Percentiles rank a stretch among this genome's conserved stretches.
phyloP scores from a whole-genome alignment of 1,140 invertebrate genomes.

The Platorchestia sp. region DNA sequence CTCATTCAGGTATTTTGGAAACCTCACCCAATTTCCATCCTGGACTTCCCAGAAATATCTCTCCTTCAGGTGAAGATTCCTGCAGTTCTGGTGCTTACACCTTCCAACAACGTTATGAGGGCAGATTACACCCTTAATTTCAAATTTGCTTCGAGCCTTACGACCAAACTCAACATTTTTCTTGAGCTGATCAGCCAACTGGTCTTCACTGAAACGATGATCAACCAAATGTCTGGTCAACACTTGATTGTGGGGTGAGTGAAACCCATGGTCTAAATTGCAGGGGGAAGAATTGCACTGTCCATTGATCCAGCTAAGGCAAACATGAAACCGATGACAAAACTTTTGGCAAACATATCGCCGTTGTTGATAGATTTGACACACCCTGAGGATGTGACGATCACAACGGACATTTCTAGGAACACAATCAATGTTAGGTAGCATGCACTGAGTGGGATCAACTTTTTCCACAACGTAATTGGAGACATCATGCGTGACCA shows the following conservation, averaged over 20 bases:
- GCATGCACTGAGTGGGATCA: not conserved
- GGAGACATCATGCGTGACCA: not conserved
- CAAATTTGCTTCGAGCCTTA: slow-evolving; percentile 33
- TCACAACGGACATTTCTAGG: not conserved
- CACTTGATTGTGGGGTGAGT: slow-evolving; percentile 54
- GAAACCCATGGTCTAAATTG: slow-evolving; percentile 57
- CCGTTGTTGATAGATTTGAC: slow-evolving; percentile 61
- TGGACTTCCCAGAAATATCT: slow-evolving; percentile 60
- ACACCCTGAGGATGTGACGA: slow-evolving; percentile 57
- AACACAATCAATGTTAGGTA: not conserved
- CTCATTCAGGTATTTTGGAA: slow-evolving; percentile 56
- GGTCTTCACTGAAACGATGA: slow-evolving; percentile 22
- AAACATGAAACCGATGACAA: slow-evolving; percentile 63
- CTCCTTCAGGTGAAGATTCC: slow-evolving; percentile 56
- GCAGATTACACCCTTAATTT: slow-evolving; percentile 54
- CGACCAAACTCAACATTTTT: slow-evolving; percentile 45
- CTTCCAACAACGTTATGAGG: slow-evolving; percentile 54
- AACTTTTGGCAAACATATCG: slow-evolving; percentile 47
- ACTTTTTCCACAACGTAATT: slow-evolving; percentile 20
- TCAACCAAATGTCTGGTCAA: not conserved
- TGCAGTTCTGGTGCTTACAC: slow-evolving; percentile 59
- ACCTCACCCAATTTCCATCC: slow-evolving; percentile 47
- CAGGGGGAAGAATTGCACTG: slow-evolving; percentile 56
- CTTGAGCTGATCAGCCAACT: slow-evolving; percentile 15
- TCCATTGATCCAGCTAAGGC: slow-evolving; percentile 57